These are phyloP conservation scores for Gymnoscopelus braueri DNA, from an alignment of 2,797 vertebrate species.

Conservation along the genomic window DNA sequence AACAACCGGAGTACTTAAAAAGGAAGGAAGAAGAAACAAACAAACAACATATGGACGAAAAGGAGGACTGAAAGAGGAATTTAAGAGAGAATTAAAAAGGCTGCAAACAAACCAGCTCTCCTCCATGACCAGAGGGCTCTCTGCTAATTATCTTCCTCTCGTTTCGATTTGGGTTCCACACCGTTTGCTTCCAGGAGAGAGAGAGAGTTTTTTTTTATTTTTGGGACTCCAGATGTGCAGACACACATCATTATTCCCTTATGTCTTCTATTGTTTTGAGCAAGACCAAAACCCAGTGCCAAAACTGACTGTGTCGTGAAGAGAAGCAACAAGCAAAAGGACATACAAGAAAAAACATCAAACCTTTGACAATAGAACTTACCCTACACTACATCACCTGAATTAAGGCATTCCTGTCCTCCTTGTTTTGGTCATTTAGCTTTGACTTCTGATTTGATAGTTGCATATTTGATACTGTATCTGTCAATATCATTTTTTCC, in stretches of 20 bases:
- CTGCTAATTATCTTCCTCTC: conserved; percentile 2
- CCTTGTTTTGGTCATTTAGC: conserved; percentile 1
- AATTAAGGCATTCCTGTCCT: background rate
- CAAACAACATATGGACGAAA: background rate
- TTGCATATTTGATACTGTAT: conserved; percentile 1
- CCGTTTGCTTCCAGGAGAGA: too few relatives aligned
- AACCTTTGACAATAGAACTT: background rate
- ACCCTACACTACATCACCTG: background rate
- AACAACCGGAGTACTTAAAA: conserved; percentile 18
- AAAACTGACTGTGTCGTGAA: conserved; percentile 73
- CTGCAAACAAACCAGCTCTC: conserved; percentile 6
- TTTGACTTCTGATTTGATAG: background rate
- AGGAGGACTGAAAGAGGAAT: background rate
- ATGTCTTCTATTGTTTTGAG: conserved; percentile 34
- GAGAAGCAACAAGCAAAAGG: conserved; percentile 49
- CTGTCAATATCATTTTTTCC: too few relatives aligned
- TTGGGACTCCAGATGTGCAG: conserved; percentile 17
- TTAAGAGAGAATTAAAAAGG: background rate
- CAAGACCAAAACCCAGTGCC: conserved; percentile 73
- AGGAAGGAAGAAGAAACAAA: background rate
- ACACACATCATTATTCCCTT: conserved; percentile 31
- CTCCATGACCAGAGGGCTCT: conserved; percentile 28
- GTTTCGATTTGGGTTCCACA: background rate
- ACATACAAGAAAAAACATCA: too few relatives aligned
- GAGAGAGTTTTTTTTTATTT: conserved; percentile 14